Evolutionary conservation across 1,140 invertebrate species (phyloP), one percentile per base, ranked within the genome.

Genomic region (Limonius californicus): DNA sequence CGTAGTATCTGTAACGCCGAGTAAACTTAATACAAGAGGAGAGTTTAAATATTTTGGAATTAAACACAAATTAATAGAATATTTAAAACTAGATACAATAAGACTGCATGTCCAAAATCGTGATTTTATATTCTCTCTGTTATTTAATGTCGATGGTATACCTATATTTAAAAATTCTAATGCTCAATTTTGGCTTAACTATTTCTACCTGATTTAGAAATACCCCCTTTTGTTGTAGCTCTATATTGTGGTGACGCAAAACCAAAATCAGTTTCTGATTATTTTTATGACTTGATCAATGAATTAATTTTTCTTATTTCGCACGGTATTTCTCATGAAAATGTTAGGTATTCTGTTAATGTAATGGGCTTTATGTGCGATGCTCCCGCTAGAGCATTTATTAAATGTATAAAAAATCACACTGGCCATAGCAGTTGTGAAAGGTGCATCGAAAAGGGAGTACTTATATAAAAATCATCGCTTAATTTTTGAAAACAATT

Each of bases 391-490:
- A 18, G 20, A 18, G 50, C 50, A 18, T 54, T 4, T 16, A n/a
- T 54, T 19, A 54, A 54, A 54, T 54, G 50, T n/a, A 54, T 54
- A 4, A 21, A 19, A 54, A 21, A 2, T n/a, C 50, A 54, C 20
- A 21, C 16, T 19, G 50, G 50, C 7, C 16, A 54, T n/a, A 4
- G 42, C 4, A 16, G 2, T 4, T 43, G 42, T 12, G 42, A 43
- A 12, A 2, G 42, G 2, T 43, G 42, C 42, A 14, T 16, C 3
- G 16, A n/a, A 43, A 43, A 43, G 12, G 12, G 42, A 14, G 12
- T 14, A 35, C 32, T n/a, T n/a, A 4, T 27, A 27, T 27, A 27
- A 9, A 27, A 27, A 27, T 27, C 23, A 9, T 27, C 23, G 23
- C 9, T 3, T 27, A 43, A 43, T 43, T 7, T 43, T 43, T 12